A percentile compares a stretch with the other conserved stretches of the same genome.
These are phyloP conservation scores for Dysmachus trigonus DNA, from an alignment of 2,888 invertebrate species.

Conservation along the genomic window DNA sequence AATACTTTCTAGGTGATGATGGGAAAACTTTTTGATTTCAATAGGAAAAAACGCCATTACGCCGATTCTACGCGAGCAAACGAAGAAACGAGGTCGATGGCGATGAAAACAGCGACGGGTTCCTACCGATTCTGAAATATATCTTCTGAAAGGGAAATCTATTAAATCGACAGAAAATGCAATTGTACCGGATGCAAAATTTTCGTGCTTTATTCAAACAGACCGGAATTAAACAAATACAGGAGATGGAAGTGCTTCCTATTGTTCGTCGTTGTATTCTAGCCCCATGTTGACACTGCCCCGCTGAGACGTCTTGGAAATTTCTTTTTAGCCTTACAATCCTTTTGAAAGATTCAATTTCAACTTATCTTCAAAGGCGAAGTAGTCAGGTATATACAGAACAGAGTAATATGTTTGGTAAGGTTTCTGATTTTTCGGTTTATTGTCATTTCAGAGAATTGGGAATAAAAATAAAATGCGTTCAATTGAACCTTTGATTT, in stretches of 20 bases:
- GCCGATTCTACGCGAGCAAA: not conserved
- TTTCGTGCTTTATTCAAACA: not conserved
- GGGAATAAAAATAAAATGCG: too few species aligned
- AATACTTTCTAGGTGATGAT: not conserved
- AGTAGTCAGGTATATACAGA: too few species aligned
- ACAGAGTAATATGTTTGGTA: too few species aligned
- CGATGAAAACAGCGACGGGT: not conserved
- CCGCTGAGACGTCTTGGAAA: not conserved
- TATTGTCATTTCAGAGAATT: too few species aligned
- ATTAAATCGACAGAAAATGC: not conserved
- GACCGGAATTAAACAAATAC: not conserved
- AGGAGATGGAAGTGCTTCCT: not conserved
- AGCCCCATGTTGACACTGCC: not conserved
- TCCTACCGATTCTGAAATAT: not conserved
- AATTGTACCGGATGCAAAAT: not conserved
- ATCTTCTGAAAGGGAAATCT: not conserved
- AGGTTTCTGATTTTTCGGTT: too few species aligned
- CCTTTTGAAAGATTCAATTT: not conserved
- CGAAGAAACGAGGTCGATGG: not conserved
- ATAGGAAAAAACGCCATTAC: not conserved
- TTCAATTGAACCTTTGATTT: too few species aligned
- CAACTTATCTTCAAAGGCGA: not conserved
- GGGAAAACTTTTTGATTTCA: conserved; percentile 16
- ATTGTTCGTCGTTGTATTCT: not conserved
- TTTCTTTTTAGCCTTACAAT: not conserved